Conservation (phyloP, 2,797 vertebrate genomes). For the Anguilla pacifica region DNA sequence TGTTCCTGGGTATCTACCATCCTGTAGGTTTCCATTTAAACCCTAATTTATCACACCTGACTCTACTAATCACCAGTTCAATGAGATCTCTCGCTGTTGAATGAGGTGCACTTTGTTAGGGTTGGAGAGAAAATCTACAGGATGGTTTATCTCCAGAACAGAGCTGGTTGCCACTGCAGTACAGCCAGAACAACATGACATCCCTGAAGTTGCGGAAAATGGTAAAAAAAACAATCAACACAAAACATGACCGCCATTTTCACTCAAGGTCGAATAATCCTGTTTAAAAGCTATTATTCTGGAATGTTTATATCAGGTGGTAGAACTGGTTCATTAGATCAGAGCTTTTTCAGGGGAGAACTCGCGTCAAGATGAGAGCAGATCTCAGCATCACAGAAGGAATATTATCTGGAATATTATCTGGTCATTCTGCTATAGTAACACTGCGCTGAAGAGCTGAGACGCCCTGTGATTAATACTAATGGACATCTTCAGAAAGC, state of each 20-base stretch:
- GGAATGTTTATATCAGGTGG: conserved; percentile 47
- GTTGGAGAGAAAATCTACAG: too few species aligned
- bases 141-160: too few species aligned
- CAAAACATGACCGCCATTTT: conserved; percentile 41
- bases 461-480: background rate
- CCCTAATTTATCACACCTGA: too few species aligned
- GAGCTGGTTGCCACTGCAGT: background rate
- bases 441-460: background rate
- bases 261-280: conserved; percentile 44
- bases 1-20: too few species aligned
- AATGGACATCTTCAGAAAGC: background rate
- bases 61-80: too few species aligned
- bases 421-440: background rate
- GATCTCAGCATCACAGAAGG: conserved; percentile 38
- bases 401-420: conserved; percentile 36
- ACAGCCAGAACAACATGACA: conserved; percentile 7
- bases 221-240: conserved; percentile 6
- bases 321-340: conserved; percentile 42
- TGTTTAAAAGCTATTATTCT: conserved; percentile 46
- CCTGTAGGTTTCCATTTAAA: too few species aligned
- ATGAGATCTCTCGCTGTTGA: too few species aligned
- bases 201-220: conserved; percentile 36
- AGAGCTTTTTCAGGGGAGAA: conserved; percentile 37
- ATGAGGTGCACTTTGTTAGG: too few species aligned
- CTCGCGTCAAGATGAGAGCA: conserved; percentile 31